phyloP scores from a whole-genome alignment of 2,113 vertebrate species.

The Cathartes aura region DNA sequence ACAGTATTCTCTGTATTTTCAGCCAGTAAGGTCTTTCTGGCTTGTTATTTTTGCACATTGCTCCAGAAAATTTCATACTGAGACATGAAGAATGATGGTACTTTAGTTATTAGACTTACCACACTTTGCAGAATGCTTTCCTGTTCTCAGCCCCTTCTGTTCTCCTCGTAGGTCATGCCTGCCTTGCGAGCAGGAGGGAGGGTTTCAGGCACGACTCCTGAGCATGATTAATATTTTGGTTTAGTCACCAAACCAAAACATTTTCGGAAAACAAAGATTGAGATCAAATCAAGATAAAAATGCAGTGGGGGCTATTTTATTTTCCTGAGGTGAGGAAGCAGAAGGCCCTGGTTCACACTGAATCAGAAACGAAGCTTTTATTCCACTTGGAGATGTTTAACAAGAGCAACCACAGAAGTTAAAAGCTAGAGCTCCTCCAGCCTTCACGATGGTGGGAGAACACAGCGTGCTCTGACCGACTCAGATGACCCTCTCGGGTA shows the following conservation, averaged over 20 bases:
- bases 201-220: neutral
- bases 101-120: neutral
- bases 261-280: neutral
- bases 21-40: neutral
- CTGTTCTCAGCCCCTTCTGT: neutral
- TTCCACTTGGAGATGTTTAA: neutral
- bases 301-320: neutral
- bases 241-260: neutral
- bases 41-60: neutral
- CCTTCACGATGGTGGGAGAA: accelerated
- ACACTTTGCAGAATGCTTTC: neutral
- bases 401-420: neutral
- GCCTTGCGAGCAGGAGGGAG: neutral
- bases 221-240: neutral
- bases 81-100: neutral
- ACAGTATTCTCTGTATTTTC: neutral
- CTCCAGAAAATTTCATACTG: neutral
- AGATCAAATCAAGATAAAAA: neutral
- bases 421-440: neutral
- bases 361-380: neutral
- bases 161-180: neutral
- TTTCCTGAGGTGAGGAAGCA: neutral
- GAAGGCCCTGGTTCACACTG: neutral
- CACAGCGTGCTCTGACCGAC: neutral
- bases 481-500: neutral